A percentile compares a stretch with the other conserved stretches of the same genome.
Evolutionary conservation across 2,888 invertebrate species (phyloP).

Genomic region (Ormyrus rosae): DNA sequence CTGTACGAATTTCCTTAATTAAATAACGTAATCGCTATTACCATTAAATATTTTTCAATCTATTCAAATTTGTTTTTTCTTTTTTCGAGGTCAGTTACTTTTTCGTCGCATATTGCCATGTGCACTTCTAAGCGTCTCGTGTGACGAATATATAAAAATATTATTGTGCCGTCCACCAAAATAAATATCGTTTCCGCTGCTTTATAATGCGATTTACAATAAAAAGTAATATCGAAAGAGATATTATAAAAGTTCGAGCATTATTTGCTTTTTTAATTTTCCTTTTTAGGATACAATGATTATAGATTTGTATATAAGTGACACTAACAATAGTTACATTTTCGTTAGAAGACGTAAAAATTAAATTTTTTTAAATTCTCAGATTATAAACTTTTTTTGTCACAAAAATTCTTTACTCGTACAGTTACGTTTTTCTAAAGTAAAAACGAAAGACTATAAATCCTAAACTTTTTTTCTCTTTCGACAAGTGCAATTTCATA

Average conservation of each 20-base stretch:
- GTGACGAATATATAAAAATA: constrained; percentile 59
- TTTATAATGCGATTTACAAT: constrained; percentile 27
- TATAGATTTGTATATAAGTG: background rate
- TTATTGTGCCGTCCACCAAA: constrained; percentile 54
- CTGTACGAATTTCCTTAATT: constrained; percentile 4
- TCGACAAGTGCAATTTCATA: constrained; percentile 3
- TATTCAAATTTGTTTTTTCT: constrained; percentile 16
- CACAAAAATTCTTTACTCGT: constrained; percentile 5
- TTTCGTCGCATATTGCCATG: constrained; percentile 37
- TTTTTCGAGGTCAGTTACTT: constrained; percentile 5
- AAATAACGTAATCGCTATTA: background rate
- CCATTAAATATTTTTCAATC: constrained; percentile 1
- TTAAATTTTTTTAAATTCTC: background rate
- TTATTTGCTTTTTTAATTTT: background rate
- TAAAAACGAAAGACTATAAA: constrained; percentile 22
- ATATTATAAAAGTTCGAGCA: constrained; percentile 33
- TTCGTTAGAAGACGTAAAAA: no score
- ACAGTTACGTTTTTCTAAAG: background rate
- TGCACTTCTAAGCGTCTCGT: constrained; percentile 46
- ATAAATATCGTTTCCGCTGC: constrained; percentile 37
- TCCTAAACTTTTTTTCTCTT: background rate
- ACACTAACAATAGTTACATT: no score
- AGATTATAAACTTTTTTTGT: background rate
- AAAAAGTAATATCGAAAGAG: constrained; percentile 40
- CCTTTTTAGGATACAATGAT: constrained; percentile 1